Percentiles rank a stretch among this genome's conserved stretches.
Evolutionary conservation across 2,797 vertebrate species (phyloP).

Genomic region (Percopsis omiscomaycus): DNA sequence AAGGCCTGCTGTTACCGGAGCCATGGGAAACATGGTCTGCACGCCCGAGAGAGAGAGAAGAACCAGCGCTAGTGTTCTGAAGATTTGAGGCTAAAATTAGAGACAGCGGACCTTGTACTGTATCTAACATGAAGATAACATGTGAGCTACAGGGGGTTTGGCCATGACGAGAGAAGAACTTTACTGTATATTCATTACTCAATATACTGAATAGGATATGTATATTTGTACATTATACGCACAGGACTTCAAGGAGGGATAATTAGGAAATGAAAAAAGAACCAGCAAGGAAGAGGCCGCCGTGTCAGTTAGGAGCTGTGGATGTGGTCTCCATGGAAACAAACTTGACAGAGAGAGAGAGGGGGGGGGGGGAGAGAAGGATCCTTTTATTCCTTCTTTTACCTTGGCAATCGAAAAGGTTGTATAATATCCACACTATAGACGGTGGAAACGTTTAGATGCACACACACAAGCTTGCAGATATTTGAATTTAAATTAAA

Average conservation of each 20-base stretch:
- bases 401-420: slow-evolving; percentile 51
- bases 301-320: slow-evolving; percentile 36
- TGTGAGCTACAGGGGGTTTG: slow-evolving; percentile 22
- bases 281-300: slow-evolving; percentile 28
- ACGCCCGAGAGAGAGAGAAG: slow-evolving; percentile 19
- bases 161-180: neutral
- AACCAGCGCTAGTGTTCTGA: neutral
- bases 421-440: neutral
- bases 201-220: slow-evolving; percentile 1
- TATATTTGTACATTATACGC: neutral
- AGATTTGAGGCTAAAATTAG: slow-evolving; percentile 4
- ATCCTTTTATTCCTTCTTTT: slow-evolving; percentile 54
- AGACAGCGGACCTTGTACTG: too few relatives aligned
- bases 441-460: neutral
- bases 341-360: slow-evolving; percentile 7
- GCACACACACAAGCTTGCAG: neutral
- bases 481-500: neutral
- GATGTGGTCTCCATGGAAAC: slow-evolving; percentile 64
- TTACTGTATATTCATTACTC: too few relatives aligned
- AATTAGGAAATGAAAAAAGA: slow-evolving; percentile 30
- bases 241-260: slow-evolving; percentile 7
- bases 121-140: slow-evolving; percentile 31
- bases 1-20: slow-evolving; percentile 65
- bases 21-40: slow-evolving; percentile 59
- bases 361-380: slow-evolving; percentile 35